These are phyloP conservation scores for Coenonympha glycerion DNA, from an alignment of 2,888 invertebrate species.

Conservation along the genomic window DNA sequence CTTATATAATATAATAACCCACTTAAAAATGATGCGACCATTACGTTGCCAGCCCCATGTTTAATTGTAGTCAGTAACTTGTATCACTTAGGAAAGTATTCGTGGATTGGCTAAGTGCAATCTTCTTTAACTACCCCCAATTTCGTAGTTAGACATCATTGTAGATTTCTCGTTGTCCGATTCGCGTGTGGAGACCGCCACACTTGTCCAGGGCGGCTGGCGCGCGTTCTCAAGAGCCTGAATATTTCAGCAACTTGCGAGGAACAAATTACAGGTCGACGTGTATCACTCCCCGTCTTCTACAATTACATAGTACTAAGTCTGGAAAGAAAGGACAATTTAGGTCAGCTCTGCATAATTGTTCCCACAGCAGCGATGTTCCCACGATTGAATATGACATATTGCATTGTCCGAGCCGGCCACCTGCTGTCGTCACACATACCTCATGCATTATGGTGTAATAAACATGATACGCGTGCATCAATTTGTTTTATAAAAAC, in stretches of 20 bases:
- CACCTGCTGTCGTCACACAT: conserved; percentile 33
- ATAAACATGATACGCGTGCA: neutral
- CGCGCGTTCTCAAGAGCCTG: conserved; percentile 55
- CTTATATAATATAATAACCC: too few species aligned
- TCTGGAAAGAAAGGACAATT: conserved; percentile 46
- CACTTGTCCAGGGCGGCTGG: conserved; percentile 39
- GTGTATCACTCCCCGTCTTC: conserved; percentile 39
- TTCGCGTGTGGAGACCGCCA: conserved; percentile 32
- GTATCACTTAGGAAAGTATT: neutral
- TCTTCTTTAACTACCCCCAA: neutral
- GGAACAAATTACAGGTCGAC: conserved; percentile 65
- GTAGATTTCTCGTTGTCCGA: conserved; percentile 41
- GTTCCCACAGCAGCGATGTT: conserved; percentile 42
- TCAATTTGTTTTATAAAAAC: neutral
- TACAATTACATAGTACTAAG: conserved; percentile 52
- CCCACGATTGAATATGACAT: conserved; percentile 38
- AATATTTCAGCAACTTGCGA: conserved; percentile 61
- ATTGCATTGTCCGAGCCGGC: conserved; percentile 31
- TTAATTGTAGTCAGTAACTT: too few species aligned
- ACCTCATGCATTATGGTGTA: conserved; percentile 20
- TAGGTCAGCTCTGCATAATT: conserved; percentile 56
- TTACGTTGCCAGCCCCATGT: too few species aligned
- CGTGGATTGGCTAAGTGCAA: neutral
- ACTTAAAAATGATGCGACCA: too few species aligned
- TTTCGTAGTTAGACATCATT: conserved; percentile 40